Conservation (phyloP, 2,113 vertebrate species). For the Tetraodon nigroviridis region DNA sequence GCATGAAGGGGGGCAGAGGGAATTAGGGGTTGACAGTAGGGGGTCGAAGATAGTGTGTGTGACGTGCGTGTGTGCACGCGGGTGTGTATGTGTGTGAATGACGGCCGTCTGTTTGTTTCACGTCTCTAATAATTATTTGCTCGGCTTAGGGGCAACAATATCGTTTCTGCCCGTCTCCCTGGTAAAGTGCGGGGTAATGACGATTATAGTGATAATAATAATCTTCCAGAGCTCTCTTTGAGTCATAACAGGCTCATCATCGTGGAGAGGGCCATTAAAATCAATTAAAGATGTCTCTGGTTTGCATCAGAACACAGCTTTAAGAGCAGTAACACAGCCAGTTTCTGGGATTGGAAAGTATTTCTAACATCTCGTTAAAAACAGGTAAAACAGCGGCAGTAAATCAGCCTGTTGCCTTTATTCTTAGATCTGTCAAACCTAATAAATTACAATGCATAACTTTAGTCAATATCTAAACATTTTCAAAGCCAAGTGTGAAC, state of each 20-base stretch:
- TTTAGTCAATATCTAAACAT: no score
- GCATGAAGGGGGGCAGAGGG: conserved; percentile 79
- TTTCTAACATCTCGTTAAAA: conserved; percentile 87
- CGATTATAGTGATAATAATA: conserved; percentile 99
- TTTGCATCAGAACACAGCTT: conserved; percentile 79
- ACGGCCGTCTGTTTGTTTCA: conserved; percentile 92
- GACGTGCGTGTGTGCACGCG: conserved; percentile 27
- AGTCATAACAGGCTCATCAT: conserved; percentile 95
- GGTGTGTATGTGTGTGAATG: conserved; percentile 32
- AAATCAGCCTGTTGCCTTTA: conserved; percentile 52
- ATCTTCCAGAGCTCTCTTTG: conserved; percentile 98
- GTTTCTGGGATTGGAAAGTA: conserved; percentile 86
- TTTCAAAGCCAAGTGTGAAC: no score
- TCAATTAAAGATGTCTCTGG: conserved; percentile 97
- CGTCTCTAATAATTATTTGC: conserved; percentile 99
- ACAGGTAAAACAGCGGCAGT: conserved; percentile 54
- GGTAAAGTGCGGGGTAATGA: conserved; percentile 80
- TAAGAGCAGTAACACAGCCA: conserved; percentile 75
- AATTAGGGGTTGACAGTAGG: conserved; percentile 84
- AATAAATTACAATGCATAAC: background rate
- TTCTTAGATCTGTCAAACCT: background rate
- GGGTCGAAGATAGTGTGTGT: conserved; percentile 73
- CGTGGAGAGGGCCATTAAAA: conserved; percentile 98
- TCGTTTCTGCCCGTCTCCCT: conserved; percentile 76
- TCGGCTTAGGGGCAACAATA: conserved; percentile 95